Evolutionary conservation across 2,888 invertebrate genomes (phyloP).

Genomic region (Listrodromus nycthemerus): DNA sequence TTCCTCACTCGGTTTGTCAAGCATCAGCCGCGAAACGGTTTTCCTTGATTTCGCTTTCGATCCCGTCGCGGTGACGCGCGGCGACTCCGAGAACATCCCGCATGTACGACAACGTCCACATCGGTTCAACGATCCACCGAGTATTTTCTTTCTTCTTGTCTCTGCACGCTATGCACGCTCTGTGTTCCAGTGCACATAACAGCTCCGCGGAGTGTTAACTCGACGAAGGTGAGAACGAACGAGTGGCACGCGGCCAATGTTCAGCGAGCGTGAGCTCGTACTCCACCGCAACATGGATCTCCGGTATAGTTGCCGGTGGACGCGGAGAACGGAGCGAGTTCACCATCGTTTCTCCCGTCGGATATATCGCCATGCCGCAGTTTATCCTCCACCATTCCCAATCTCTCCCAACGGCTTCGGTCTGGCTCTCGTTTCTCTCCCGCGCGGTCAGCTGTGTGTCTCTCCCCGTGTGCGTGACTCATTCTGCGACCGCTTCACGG

Average conservation of each 20-base stretch:
- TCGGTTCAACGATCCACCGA: conserved; percentile 63
- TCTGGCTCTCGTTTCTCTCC: conserved; percentile 7
- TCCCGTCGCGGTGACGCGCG: conserved; percentile 54
- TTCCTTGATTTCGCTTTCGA: conserved; percentile 50
- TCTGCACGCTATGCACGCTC: too few species aligned
- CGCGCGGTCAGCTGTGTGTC: conserved; percentile 20
- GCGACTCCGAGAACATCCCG: background rate
- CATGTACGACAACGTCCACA: conserved; percentile 14
- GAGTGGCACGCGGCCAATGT: conserved; percentile 38
- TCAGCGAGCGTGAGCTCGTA: conserved; percentile 28
- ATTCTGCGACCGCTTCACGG: conserved; percentile 15
- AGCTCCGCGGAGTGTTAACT: conserved; percentile 54
- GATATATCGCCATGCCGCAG: conserved; percentile 12
- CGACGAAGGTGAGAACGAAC: conserved; percentile 57
- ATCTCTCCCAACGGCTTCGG: conserved; percentile 6
- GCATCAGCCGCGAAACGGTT: conserved; percentile 41
- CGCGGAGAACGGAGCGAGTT: conserved; percentile 7
- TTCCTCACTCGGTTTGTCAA: conserved; percentile 20
- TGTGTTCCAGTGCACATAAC: conserved; percentile 33
- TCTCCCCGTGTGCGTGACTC: conserved; percentile 21
- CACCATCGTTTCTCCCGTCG: conserved; percentile 13
- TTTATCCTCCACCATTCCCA: background rate
- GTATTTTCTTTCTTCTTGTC: conserved; percentile 51
- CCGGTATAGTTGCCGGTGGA: conserved; percentile 1
- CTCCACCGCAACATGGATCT: conserved; percentile 17